These are phyloP conservation scores for Butorides virescens DNA, from an alignment of 2,113 vertebrate species.

Conservation along the genomic window DNA sequence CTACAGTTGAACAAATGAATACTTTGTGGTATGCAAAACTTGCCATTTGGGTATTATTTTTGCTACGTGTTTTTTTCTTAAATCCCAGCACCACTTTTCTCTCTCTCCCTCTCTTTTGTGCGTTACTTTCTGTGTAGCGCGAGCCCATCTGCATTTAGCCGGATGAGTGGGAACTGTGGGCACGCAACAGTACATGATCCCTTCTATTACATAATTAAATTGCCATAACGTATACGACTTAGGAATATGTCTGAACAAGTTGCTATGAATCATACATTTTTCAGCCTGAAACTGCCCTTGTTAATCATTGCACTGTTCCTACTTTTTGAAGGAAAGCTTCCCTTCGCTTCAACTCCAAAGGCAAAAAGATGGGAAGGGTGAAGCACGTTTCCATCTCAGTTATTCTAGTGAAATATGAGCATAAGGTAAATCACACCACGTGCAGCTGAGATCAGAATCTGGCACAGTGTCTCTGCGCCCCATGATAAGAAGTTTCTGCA, in stretches of 20 bases:
- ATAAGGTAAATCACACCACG: background rate
- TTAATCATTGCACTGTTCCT: conserved; percentile 14
- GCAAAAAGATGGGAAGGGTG: background rate
- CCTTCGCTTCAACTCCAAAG: background rate
- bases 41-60: background rate
- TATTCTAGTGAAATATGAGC: background rate
- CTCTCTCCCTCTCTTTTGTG: background rate
- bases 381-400: background rate
- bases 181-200: conserved; percentile 15
- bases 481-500: background rate
- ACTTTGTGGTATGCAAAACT: background rate
- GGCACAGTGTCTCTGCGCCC: background rate
- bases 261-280: conserved; percentile 46
- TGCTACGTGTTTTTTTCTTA: background rate
- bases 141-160: background rate
- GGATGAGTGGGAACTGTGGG: conserved; percentile 36
- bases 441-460: conserved; percentile 29
- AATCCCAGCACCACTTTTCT: background rate
- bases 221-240: conserved; percentile 36
- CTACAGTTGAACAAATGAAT: background rate
- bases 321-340: background rate
- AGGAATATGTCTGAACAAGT: conserved; percentile 48
- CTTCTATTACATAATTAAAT: conserved; percentile 60
- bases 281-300: conserved; percentile 26
- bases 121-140: background rate